Evolutionary conservation across 2,888 invertebrate genomes (phyloP).

Genomic region (Smittia aterrima): DNA sequence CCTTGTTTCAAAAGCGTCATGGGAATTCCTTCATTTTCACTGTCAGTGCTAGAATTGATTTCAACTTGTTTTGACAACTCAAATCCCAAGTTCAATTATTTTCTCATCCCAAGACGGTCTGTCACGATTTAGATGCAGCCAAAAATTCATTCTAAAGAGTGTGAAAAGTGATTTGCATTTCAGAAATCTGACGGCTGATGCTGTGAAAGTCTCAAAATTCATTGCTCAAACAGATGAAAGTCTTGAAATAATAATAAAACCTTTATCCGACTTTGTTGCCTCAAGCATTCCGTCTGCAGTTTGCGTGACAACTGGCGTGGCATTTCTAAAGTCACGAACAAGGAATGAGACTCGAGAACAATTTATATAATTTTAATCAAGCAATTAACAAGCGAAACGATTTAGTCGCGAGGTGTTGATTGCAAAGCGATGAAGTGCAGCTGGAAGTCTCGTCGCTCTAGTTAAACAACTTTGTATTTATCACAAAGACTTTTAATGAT

Average conservation of each 20-base stretch:
- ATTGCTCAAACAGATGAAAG: not conserved
- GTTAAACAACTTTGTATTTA: not conserved
- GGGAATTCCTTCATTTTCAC: not conserved
- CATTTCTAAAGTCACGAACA: not conserved
- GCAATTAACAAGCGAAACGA: not conserved
- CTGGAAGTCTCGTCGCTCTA: not conserved
- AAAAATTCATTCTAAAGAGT: not conserved
- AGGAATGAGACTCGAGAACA: not conserved
- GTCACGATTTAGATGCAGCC: not conserved
- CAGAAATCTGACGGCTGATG: not conserved
- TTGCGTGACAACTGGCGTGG: constrained; percentile 2
- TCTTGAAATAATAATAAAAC: not conserved
- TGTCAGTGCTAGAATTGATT: not conserved
- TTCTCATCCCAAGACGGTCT: not conserved
- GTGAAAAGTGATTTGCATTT: not conserved
- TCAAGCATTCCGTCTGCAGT: not conserved
- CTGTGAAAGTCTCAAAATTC: not conserved
- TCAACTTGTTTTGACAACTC: not conserved
- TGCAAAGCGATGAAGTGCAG: not conserved
- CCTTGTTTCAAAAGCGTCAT: no score
- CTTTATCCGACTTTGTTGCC: constrained; percentile 10
- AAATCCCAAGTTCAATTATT: constrained; percentile 15
- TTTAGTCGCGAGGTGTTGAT: not conserved
- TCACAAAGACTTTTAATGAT: not conserved
- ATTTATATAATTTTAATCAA: not conserved